phyloP scores from a whole-genome alignment of 2,113 vertebrate species.

The Chaetodon auriga region DNA sequence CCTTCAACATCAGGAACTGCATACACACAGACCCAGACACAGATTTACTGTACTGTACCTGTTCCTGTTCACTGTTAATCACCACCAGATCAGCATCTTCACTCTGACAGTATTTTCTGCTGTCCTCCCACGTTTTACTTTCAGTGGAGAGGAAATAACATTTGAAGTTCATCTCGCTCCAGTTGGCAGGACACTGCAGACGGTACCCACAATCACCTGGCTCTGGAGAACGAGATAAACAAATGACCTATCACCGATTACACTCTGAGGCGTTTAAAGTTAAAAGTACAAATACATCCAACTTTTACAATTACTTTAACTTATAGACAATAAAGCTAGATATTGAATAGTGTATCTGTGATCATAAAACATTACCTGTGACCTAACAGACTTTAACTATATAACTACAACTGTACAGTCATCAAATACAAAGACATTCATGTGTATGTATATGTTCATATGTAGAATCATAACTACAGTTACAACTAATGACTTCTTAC shows the following conservation, averaged over 20 bases:
- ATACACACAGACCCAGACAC: background rate
- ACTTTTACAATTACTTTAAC: background rate
- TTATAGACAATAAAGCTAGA: background rate
- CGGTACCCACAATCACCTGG: no score
- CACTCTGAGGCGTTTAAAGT: background rate
- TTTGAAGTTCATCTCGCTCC: constrained; percentile 16
- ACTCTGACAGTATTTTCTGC: constrained; percentile 33
- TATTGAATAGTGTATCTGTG: background rate
- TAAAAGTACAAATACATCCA: background rate
- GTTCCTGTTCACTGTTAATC: constrained; percentile 26
- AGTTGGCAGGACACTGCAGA: constrained; percentile 3
- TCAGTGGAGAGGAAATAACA: constrained; percentile 47
- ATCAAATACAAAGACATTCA: no score
- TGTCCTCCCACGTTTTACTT: background rate
- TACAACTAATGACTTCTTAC: no score
- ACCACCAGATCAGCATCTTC: constrained; percentile 31
- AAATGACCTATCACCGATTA: background rate
- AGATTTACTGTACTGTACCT: constrained; percentile 4
- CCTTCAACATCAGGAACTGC: background rate
- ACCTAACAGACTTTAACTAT: no score
- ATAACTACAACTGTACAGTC: no score
- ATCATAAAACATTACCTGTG: background rate
- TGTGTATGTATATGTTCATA: no score
- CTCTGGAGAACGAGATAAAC: background rate
- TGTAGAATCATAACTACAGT: no score